Evolutionary conservation across 2,888 invertebrate species (phyloP).

Genomic region (Tetramorium bicarinatum): DNA sequence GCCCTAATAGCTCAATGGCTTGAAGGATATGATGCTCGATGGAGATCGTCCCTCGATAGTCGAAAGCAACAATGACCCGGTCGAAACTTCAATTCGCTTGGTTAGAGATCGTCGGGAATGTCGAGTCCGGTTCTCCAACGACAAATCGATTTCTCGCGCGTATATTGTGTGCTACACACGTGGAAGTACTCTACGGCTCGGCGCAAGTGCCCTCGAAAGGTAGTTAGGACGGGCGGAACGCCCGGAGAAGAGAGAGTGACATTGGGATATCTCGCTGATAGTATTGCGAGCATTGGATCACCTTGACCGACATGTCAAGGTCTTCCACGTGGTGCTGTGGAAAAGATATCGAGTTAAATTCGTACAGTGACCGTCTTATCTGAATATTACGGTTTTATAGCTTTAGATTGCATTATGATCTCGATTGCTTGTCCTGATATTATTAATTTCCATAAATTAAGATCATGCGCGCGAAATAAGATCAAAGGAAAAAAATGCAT

Average conservation of each 20-base stretch:
- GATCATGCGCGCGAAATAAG: neutral
- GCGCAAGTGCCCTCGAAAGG: slow-evolving; percentile 65
- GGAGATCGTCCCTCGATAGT: slow-evolving; percentile 78
- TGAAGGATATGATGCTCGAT: slow-evolving; percentile 57
- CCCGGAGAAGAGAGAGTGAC: slow-evolving; percentile 22
- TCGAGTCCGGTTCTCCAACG: slow-evolving; percentile 68
- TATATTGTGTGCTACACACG: slow-evolving; percentile 67
- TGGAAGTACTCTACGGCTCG: slow-evolving; percentile 66
- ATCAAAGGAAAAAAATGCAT: neutral
- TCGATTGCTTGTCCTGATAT: neutral
- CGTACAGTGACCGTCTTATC: neutral
- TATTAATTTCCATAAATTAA: neutral
- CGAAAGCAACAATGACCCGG: slow-evolving; percentile 79
- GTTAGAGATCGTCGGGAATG: slow-evolving; percentile 71
- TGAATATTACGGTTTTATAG: neutral
- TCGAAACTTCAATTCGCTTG: slow-evolving; percentile 74
- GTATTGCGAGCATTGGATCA: slow-evolving; percentile 58
- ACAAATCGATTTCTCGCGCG: slow-evolving; percentile 71
- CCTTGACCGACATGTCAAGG: slow-evolving; percentile 52
- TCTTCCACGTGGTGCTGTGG: neutral
- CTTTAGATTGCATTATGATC: neutral
- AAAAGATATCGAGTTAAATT: neutral
- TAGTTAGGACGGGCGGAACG: slow-evolving; percentile 35
- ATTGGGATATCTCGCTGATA: slow-evolving; percentile 58
- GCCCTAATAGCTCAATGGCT: neutral